These are phyloP conservation scores for Siniperca chuatsi DNA, from an alignment of 2,113 vertebrate genomes.

Conservation along the genomic window DNA sequence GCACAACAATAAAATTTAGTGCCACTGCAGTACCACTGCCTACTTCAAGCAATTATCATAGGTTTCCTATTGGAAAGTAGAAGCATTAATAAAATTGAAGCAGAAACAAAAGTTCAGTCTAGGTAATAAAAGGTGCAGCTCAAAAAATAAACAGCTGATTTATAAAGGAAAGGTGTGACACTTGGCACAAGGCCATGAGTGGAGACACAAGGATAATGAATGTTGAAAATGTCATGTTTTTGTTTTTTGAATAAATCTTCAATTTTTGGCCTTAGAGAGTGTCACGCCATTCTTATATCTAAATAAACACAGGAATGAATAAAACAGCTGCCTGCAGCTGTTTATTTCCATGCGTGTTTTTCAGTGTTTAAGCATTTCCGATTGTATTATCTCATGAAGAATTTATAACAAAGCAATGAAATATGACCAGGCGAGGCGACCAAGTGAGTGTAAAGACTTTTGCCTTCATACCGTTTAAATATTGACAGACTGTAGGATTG, in stretches of 20 bases:
- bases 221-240: too few relatives aligned
- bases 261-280: neutral
- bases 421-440: constrained; percentile 12
- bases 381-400: constrained; percentile 65
- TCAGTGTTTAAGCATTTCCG: constrained; percentile 8
- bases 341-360: constrained; percentile 18
- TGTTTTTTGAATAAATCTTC: neutral
- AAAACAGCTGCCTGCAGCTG: constrained; percentile 3
- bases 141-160: neutral
- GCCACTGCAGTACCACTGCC: neutral
- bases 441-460: constrained; percentile 35
- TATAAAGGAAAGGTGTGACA: too few relatives aligned
- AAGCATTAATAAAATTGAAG: neutral
- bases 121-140: neutral
- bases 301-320: constrained; percentile 10
- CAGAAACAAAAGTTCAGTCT: constrained; percentile 2
- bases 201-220: neutral
- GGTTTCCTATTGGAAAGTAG: neutral
- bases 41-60: neutral
- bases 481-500: constrained; percentile 66
- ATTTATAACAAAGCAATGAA: constrained; percentile 50
- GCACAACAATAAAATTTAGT: neutral
- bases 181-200: neutral
- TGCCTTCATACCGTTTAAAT: constrained; percentile 68
- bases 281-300: too few relatives aligned